Evolutionary conservation across 2,797 vertebrate species (phyloP).

Genomic region (Scyliorhinus canicula): DNA sequence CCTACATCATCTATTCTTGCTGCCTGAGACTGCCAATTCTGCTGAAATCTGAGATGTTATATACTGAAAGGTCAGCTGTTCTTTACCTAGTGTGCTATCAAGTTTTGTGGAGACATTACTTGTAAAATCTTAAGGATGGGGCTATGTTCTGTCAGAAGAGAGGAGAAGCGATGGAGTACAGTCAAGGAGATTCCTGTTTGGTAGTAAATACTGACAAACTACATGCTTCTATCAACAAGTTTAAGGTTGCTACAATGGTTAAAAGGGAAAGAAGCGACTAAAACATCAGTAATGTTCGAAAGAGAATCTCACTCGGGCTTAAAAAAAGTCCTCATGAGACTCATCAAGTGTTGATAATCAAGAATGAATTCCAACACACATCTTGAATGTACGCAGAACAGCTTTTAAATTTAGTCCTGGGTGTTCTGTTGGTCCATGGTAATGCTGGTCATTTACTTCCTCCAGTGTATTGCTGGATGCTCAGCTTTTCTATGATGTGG

Average conservation of each 20-base stretch:
- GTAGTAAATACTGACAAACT: not conserved
- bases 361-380: not conserved
- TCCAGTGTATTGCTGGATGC: too few relatives aligned
- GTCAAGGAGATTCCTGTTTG: not conserved
- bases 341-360: not conserved
- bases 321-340: not conserved
- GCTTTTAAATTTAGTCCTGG: not conserved
- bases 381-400: not conserved
- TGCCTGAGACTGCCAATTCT: constrained; percentile 11
- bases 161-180: not conserved
- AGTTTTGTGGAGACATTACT: not conserved
- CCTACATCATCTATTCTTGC: not conserved
- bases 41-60: not conserved
- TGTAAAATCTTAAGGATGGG: not conserved
- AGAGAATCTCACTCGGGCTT: too few relatives aligned
- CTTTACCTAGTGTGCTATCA: not conserved
- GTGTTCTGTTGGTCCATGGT: not conserved
- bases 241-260: not conserved
- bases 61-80: not conserved
- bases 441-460: too few relatives aligned
- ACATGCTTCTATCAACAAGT: too few relatives aligned
- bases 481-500: too few relatives aligned
- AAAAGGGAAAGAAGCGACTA: too few relatives aligned
- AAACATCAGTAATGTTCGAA: not conserved
- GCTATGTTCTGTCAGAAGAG: not conserved